Conservation (phyloP, 2,113 vertebrate species). For the Muntiacus muntjak region DNA sequence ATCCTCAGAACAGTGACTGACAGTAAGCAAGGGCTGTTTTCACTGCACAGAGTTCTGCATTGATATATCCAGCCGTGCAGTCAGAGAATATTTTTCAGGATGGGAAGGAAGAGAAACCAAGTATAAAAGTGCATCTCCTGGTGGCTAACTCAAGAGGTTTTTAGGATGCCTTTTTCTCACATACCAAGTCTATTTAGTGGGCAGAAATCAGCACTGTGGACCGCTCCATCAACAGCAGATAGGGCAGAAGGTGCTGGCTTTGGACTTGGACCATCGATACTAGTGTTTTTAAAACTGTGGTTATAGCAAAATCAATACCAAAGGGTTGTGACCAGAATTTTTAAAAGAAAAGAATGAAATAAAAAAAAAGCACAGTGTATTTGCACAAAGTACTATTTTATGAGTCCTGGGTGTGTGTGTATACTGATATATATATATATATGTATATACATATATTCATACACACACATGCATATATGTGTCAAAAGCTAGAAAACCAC, state of each 20-base stretch:
- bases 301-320: background rate
- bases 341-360: background rate
- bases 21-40: background rate
- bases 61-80: background rate
- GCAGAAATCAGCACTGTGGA: constrained; percentile 38
- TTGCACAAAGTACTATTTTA: background rate
- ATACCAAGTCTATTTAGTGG: background rate
- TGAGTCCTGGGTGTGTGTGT: background rate
- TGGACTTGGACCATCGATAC: background rate
- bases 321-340: background rate
- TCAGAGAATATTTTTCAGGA: background rate
- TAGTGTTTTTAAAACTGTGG: background rate
- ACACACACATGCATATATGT: background rate
- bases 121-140: background rate
- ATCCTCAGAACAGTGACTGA: background rate
- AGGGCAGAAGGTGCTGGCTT: background rate
- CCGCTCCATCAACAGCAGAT: background rate
- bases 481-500: background rate
- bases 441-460: background rate
- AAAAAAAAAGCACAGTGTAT: background rate
- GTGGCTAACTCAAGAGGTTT: background rate
- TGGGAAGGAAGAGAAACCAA: background rate
- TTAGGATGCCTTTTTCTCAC: background rate
- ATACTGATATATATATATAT: background rate
- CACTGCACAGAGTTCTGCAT: background rate